A percentile compares a stretch with the other conserved stretches of the same genome.
Conservation (phyloP, 2,797 vertebrate species). For the Chelon auratus region DNA sequence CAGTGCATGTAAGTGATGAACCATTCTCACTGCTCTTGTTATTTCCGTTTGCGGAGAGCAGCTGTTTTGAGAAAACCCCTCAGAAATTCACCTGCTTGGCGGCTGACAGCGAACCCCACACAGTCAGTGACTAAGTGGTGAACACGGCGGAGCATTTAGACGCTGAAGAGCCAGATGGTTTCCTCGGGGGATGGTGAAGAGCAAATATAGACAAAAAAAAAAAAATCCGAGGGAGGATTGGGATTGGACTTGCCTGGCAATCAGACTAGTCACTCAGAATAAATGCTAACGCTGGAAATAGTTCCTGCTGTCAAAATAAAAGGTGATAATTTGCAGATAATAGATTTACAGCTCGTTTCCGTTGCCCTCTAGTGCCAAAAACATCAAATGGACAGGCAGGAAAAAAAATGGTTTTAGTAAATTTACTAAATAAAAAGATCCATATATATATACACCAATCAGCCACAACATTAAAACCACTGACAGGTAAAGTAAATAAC, state of each 20-base stretch:
- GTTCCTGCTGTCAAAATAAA: too few relatives aligned
- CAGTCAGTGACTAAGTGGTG: not conserved
- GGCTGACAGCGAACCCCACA: not conserved
- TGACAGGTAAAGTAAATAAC: too few relatives aligned
- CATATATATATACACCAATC: too few relatives aligned
- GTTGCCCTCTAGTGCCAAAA: not conserved
- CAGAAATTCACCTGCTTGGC: not conserved
- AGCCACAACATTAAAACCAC: too few relatives aligned
- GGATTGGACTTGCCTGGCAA: not conserved
- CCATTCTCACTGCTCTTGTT: too few relatives aligned
- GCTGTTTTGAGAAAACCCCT: constrained; percentile 1
- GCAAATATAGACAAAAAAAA: not conserved
- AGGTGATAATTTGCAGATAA: too few relatives aligned
- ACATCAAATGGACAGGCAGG: not conserved
- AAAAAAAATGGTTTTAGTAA: too few relatives aligned
- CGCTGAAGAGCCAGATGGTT: not conserved
- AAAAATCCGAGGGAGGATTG: not conserved
- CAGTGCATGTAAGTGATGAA: too few relatives aligned
- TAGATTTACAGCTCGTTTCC: not conserved
- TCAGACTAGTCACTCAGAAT: not conserved
- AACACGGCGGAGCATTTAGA: not conserved
- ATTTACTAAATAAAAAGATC: too few relatives aligned
- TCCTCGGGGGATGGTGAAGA: not conserved
- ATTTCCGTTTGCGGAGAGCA: not conserved
- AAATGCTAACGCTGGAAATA: too few relatives aligned